Evolutionary conservation across 2,888 invertebrate species (phyloP), one percentile per base, ranked within the genome.

Genomic region (Allygus modestus): DNA sequence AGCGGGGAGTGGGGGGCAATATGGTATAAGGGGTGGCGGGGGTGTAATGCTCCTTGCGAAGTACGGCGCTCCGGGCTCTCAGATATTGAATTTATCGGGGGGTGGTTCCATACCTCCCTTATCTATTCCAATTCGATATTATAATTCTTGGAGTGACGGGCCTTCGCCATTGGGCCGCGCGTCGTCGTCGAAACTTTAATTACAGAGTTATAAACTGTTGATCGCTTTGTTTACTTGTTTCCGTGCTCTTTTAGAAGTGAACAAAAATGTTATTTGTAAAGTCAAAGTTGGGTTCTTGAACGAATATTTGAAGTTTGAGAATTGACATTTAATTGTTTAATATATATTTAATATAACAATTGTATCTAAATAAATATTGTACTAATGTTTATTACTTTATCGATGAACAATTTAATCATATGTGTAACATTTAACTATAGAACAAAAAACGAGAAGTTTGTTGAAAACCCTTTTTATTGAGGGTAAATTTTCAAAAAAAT

Each of bases 61-160:
- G 79, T 79, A 79, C 79, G 51, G 33, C 83, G 83, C 83, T 73
- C 75, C 83, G 23, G 58, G 75, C 83, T 83, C 83, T 73, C 83
- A 83, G 83, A 83, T 87, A 87, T 87, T 87, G 87, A 87, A 87
- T 87, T 87, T 87, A 87, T 87, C 87, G 87, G 87, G 84, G 85
- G 85, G 84, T 85, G 84, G 86, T 83, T 84, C 84, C 85, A 84
- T 82, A 84, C 83, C 79, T 17, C 79, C 79, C 58, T 83, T 83
- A 83, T 83, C 83, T 75, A 83, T 83, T 83, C 75, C 75, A 58
- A 83, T 83, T 83, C 83, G 51, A 83, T 83, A 83, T 75, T 75
- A 83, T 83, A 83, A 75, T 83, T 79, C 79, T 51, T 28, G 23
- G 58, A 31, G 31, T 58, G 79, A 33, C 33, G 73, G 23, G 0